A percentile compares a stretch with the other conserved stretches of the same genome.
These are phyloP conservation scores for Phenganax subtilis DNA, from an alignment of 92 coral and sea anemone species.

Conservation along the genomic window DNA sequence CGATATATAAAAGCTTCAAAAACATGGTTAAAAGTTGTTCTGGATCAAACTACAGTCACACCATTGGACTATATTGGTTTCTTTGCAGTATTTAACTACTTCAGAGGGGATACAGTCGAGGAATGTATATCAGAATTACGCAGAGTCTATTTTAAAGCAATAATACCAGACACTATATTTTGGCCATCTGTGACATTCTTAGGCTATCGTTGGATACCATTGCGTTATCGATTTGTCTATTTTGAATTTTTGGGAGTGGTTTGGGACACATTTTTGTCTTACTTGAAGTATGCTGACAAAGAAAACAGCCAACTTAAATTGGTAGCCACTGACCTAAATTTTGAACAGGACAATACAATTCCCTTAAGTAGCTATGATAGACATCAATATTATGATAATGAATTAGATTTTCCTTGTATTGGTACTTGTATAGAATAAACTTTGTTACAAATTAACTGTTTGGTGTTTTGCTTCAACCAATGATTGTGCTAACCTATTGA, in stretches of 20 bases:
- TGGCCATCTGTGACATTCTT: slow-evolving; percentile 11
- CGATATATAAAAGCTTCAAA: slow-evolving; percentile 14
- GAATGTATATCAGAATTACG: slow-evolving; percentile 13
- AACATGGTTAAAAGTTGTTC: slow-evolving; percentile 24
- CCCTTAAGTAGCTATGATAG: too few relatives aligned
- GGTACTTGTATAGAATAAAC: too few relatives aligned
- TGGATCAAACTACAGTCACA: slow-evolving; percentile 27
- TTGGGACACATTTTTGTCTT: slow-evolving; percentile 33
- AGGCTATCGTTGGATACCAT: slow-evolving; percentile 28
- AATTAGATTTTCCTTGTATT: too few relatives aligned
- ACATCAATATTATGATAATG: too few relatives aligned
- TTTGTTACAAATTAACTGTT: too few relatives aligned
- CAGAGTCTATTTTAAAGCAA: slow-evolving; percentile 14
- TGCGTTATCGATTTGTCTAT: slow-evolving; percentile 18
- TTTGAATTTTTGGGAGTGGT: slow-evolving; percentile 13
- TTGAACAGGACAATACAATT: too few relatives aligned
- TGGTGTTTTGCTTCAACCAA: too few relatives aligned
- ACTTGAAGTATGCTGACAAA: slow-evolving; percentile 9
- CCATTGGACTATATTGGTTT: slow-evolving; percentile 36
- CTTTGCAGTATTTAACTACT: slow-evolving; percentile 28
- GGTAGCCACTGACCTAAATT: too few relatives aligned
- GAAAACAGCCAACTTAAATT: not conserved
- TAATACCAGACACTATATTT: slow-evolving; percentile 18
- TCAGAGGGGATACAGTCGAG: slow-evolving; percentile 12
- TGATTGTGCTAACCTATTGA: too few relatives aligned